phyloP scores from a whole-genome alignment of 2,113 vertebrate genomes.

The Caranx melampygus region DNA sequence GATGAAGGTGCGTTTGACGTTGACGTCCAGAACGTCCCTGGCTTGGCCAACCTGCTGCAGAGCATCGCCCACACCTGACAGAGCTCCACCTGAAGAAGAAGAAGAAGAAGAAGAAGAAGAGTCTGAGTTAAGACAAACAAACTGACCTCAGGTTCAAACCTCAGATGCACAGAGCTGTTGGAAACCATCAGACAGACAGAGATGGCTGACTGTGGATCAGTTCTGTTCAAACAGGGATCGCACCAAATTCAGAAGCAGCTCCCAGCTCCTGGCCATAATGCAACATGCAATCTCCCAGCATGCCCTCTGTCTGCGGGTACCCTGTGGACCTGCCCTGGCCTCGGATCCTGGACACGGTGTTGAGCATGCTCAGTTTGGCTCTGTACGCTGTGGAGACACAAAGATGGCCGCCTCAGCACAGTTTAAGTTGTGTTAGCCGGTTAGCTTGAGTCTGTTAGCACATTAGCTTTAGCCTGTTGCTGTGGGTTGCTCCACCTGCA shows the following conservation, averaged over 20 bases:
- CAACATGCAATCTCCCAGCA: constrained; percentile 92
- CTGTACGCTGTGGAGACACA: constrained; percentile 86
- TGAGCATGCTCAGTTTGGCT: constrained; percentile 92
- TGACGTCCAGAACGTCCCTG: constrained; percentile 88
- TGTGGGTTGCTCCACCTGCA: too few relatives aligned
- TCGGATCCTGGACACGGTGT: constrained; percentile 90
- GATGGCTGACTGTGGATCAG: too few relatives aligned
- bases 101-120: not conserved
- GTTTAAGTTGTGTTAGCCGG: too few relatives aligned
- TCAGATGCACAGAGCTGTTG: too few relatives aligned
- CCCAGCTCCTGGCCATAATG: constrained; percentile 90
- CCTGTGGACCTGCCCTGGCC: constrained; percentile 88
- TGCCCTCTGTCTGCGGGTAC: constrained; percentile 92
- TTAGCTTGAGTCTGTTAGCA: too few relatives aligned
- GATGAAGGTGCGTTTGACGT: constrained; percentile 90
- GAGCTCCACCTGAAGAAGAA: constrained; percentile 81
- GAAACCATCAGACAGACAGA: too few relatives aligned
- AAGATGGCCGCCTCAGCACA: not conserved
- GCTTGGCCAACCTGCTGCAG: constrained; percentile 91
- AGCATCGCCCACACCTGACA: constrained; percentile 88
- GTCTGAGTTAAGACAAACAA: not conserved
- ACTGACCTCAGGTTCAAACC: too few relatives aligned
- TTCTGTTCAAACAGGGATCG: constrained; percentile 30
- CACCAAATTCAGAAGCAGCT: constrained; percentile 89
- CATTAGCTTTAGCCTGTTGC: too few relatives aligned